phyloP scores from a whole-genome alignment of 2,113 vertebrate genomes.

The Centropus unirufus region DNA sequence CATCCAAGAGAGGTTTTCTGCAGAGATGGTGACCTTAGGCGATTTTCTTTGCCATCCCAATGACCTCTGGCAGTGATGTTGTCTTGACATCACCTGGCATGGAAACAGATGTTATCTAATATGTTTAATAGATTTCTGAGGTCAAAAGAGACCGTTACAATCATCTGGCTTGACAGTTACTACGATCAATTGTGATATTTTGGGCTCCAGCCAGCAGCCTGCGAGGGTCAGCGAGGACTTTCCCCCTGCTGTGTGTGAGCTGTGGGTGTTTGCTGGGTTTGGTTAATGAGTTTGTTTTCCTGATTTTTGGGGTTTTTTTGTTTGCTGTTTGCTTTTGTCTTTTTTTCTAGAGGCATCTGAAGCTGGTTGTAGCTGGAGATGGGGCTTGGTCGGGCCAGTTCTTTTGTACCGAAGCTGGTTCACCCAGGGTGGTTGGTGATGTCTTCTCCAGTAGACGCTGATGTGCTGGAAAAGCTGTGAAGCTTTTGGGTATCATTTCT shows the following conservation, averaged over 20 bases:
- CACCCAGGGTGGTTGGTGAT: fast-evolving
- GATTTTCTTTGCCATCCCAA: neutral
- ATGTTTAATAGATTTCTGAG: neutral
- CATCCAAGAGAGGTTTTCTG: fast-evolving
- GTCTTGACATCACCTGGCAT: neutral
- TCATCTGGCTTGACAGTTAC: neutral
- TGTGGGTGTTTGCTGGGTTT: neutral
- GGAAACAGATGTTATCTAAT: neutral
- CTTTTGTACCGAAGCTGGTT: fast-evolving
- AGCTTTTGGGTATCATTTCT: neutral
- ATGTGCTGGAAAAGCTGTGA: neutral
- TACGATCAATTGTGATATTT: neutral
- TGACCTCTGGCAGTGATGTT: neutral
- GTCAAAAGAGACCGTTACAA: neutral
- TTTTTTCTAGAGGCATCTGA: neutral
- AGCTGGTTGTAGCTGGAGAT: neutral
- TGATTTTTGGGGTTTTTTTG: neutral
- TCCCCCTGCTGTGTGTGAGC: neutral
- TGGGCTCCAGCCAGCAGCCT: neutral
- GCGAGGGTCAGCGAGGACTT: neutral
- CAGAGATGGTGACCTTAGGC: neutral
- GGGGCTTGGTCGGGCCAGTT: fast-evolving
- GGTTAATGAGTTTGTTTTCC: neutral
- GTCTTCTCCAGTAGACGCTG: neutral
- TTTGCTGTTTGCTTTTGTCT: too few species aligned